Evolutionary conservation across 2,888 invertebrate species (phyloP), one percentile per base, ranked within the genome.

Genomic region (Acleris cristana): DNA sequence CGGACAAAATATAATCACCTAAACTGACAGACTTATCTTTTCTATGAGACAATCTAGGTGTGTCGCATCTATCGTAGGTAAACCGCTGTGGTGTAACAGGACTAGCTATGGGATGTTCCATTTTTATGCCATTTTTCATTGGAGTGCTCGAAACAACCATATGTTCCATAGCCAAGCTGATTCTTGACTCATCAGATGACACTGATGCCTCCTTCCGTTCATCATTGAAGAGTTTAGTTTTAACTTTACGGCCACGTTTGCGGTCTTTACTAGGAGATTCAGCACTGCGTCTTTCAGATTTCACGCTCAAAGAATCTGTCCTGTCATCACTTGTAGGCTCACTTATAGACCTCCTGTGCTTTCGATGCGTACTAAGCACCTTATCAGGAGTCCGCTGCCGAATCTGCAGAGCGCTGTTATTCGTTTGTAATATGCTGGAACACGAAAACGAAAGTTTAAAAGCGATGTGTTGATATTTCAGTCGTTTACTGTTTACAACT

Each of bases 401-500:
- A 14, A 87, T 79, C 70, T 88, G 88, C 23, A 85, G 76, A 3
- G 86, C 84, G 76, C 82, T 89, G 72, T 79, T 86, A 74, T 89
- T 91, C 10, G 88, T 85, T 78, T 89, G 88, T 54, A 92, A 72
- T 70, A 91, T 85, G 69, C 91, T 92, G 78, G n/a, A 85, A 86
- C 1, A 60, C 49, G 75, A 53, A 30, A 18, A 45, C 48, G 14
- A 21, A 18, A 16, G 14, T 26, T 26, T 40, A 57, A 26, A 65
- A 10, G 14, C 40, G 14, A 14, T 40, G 14, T 40, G 14, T 48
- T 5, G 21, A 34, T 26, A 51, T 18, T 12, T 23, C 3, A 6
- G n/a, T 51, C 5, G 14, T 48, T 12, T 23, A 3, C 34, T 57
- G 54, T 65, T 55, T 63, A 62, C 26, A 0, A 73, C 86, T 82